Evolutionary conservation across 2,113 vertebrate species (phyloP).

Genomic region (Procapra przewalskii): DNA sequence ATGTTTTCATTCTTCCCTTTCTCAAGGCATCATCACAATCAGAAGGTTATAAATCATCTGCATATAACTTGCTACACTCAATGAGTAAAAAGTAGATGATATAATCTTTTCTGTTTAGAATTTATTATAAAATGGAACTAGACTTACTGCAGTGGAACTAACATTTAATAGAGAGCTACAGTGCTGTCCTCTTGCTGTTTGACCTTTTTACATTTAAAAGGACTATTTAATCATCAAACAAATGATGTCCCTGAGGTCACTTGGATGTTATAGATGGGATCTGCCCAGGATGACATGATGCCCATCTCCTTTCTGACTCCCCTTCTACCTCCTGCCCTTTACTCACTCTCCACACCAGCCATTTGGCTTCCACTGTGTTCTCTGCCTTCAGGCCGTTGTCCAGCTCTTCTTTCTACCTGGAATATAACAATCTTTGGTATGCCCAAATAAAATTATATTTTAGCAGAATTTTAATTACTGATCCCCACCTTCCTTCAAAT

Average conservation of each 20-base stretch:
- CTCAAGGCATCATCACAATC: background rate
- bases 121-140: background rate
- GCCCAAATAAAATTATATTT: background rate
- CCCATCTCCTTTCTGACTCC: background rate
- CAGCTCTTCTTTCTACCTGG: background rate
- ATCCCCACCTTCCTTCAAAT: background rate
- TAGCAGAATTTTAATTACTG: background rate
- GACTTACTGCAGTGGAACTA: background rate
- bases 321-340: background rate
- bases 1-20: conserved; percentile 20
- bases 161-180: background rate
- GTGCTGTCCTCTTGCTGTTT: background rate
- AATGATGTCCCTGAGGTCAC: background rate
- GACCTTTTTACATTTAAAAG: background rate
- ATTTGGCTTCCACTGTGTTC: background rate
- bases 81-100: background rate
- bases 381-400: background rate
- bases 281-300: too few relatives aligned
- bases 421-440: background rate
- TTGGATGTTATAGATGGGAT: background rate
- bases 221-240: background rate
- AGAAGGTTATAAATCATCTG: background rate
- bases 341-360: background rate
- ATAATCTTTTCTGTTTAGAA: background rate
- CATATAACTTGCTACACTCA: background rate